A percentile compares a stretch with the other conserved stretches of the same genome.
Evolutionary conservation across 2,113 vertebrate genomes (phyloP).

Genomic region (Perccottus glenii): DNA sequence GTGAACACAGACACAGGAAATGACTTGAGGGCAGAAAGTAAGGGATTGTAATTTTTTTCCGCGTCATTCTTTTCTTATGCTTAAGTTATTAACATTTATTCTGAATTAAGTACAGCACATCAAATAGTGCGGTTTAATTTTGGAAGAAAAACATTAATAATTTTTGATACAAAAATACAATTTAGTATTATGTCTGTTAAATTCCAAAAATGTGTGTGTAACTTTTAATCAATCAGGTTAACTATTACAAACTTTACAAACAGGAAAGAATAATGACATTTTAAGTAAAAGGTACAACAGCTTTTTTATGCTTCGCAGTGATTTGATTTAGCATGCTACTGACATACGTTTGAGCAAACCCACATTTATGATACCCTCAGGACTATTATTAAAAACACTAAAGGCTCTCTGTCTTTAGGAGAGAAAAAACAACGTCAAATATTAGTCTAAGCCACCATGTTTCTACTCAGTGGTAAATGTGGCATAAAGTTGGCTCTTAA

Average conservation of each 20-base stretch:
- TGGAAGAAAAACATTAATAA: background rate
- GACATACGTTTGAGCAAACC: slow-evolving; percentile 39
- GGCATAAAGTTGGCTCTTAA: slow-evolving; percentile 9
- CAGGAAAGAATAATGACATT: background rate
- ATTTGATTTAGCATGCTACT: slow-evolving; percentile 29
- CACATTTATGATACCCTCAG: slow-evolving; percentile 43
- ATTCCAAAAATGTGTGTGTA: background rate
- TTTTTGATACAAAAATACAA: background rate
- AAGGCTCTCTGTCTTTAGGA: slow-evolving; percentile 39
- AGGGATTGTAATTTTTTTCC: slow-evolving; percentile 29
- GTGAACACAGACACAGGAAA: slow-evolving; percentile 53
- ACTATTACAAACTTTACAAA: background rate
- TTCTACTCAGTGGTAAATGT: slow-evolving; percentile 39
- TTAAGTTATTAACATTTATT: background rate
- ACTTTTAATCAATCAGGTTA: background rate
- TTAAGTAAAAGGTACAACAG: slow-evolving; percentile 1
- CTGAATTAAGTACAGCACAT: background rate
- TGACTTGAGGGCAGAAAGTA: slow-evolving; percentile 25
- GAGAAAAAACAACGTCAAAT: slow-evolving; percentile 23
- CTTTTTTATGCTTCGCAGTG: slow-evolving; percentile 8
- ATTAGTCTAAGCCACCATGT: slow-evolving; percentile 42
- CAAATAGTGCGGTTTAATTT: background rate
- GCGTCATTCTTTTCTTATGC: slow-evolving; percentile 3
- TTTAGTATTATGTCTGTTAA: background rate
- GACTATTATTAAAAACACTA: slow-evolving; percentile 48